phyloP scores from a whole-genome alignment of 2,113 vertebrate species.

The Sialia sialis region DNA sequence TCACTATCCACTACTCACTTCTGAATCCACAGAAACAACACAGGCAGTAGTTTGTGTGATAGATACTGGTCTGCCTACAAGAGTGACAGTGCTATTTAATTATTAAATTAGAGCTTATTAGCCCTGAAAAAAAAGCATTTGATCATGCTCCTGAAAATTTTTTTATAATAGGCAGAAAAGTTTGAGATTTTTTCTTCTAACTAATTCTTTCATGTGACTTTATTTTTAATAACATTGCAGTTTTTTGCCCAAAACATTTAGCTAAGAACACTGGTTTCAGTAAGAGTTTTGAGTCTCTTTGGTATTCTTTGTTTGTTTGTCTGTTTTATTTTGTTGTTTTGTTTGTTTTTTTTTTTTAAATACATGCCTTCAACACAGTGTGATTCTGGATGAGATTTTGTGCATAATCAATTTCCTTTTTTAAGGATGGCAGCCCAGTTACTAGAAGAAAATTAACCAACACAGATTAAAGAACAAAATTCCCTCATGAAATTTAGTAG shows the following conservation, averaged over 20 bases:
- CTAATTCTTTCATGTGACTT: background rate
- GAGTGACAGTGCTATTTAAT: background rate
- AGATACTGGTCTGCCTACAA: background rate
- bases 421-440: background rate
- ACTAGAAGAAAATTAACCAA: background rate
- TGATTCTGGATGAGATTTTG: background rate
- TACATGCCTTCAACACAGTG: background rate
- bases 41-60: background rate
- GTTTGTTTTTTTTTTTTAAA: background rate
- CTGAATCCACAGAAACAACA: background rate
- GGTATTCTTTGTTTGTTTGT: too few species aligned
- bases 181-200: background rate
- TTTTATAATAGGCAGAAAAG: background rate
- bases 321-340: background rate
- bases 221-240: background rate
- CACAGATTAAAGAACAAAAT: background rate
- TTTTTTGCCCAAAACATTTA: background rate
- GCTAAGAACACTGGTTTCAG: background rate
- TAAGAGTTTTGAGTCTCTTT: fast-evolving
- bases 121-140: background rate
- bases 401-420: background rate
- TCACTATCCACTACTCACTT: background rate
- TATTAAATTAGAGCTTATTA: background rate
- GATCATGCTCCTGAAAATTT: background rate
- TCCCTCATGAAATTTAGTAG: background rate